These are phyloP conservation scores for Anguilla megastoma DNA, from an alignment of 2,797 vertebrate genomes.

Conservation along the genomic window DNA sequence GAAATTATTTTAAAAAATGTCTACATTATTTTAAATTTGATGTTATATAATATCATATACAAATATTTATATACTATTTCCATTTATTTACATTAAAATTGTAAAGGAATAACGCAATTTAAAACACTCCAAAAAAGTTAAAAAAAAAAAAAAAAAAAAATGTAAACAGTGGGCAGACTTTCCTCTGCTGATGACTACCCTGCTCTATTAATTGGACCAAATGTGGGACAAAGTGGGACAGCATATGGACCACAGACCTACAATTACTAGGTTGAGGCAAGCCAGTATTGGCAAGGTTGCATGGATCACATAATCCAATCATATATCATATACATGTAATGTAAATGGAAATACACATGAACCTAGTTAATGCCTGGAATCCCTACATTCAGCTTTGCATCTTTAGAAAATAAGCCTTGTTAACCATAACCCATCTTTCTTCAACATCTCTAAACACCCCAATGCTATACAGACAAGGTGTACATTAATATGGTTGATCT, in stretches of 20 bases:
- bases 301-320: neutral
- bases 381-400: neutral
- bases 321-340: neutral
- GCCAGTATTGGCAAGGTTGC: neutral
- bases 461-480: neutral
- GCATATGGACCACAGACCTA: neutral
- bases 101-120: slow-evolving; percentile 37
- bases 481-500: neutral
- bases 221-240: neutral
- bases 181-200: slow-evolving; percentile 23
- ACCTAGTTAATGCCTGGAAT: neutral
- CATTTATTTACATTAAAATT: neutral
- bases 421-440: neutral
- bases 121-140: neutral
- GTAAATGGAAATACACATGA: neutral
- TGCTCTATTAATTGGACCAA: slow-evolving; percentile 19
- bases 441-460: neutral
- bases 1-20: slow-evolving; percentile 25
- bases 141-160: too few relatives aligned
- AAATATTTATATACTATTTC: slow-evolving; percentile 24
- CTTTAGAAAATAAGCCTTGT: neutral
- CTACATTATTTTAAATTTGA: neutral
- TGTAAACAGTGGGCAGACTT: slow-evolving; percentile 34
- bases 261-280: neutral
- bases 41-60: slow-evolving; percentile 21